A percentile compares a stretch with the other conserved stretches of the same genome.
Evolutionary conservation across 2,797 vertebrate genomes (phyloP).

Genomic region (Choloepus didactylus): DNA sequence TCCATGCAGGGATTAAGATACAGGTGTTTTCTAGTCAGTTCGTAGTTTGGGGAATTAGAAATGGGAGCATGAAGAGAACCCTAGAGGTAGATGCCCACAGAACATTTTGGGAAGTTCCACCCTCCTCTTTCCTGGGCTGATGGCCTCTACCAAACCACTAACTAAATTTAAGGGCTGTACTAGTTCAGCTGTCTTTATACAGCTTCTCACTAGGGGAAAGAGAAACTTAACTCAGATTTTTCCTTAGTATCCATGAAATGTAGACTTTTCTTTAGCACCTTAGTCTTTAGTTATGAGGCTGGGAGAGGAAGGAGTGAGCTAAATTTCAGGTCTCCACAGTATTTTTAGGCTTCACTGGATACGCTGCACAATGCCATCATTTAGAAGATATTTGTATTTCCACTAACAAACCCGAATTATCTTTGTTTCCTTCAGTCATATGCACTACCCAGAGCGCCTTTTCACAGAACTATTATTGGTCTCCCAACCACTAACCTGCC

Average conservation of each 20-base stretch:
- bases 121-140: background rate
- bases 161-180: background rate
- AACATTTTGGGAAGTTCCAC: background rate
- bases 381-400: background rate
- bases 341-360: background rate
- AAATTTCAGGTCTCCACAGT: background rate
- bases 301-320: background rate
- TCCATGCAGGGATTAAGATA: background rate
- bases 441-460: background rate
- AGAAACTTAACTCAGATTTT: background rate
- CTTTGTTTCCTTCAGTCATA: background rate
- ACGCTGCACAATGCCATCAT: background rate
- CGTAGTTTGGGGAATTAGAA: background rate
- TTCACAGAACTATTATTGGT: background rate
- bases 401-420: background rate
- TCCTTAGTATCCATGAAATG: background rate
- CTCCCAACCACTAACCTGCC: background rate
- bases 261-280: background rate
- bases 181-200: background rate
- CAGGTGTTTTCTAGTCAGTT: background rate
- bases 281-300: background rate
- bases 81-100: conserved; percentile 25
- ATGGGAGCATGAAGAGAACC: background rate
- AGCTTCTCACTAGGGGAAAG: background rate
- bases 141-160: background rate